Base-by-base conservation (phyloP, 2,113 vertebrate species). In the Ibidorhyncha struthersii region DNA sequence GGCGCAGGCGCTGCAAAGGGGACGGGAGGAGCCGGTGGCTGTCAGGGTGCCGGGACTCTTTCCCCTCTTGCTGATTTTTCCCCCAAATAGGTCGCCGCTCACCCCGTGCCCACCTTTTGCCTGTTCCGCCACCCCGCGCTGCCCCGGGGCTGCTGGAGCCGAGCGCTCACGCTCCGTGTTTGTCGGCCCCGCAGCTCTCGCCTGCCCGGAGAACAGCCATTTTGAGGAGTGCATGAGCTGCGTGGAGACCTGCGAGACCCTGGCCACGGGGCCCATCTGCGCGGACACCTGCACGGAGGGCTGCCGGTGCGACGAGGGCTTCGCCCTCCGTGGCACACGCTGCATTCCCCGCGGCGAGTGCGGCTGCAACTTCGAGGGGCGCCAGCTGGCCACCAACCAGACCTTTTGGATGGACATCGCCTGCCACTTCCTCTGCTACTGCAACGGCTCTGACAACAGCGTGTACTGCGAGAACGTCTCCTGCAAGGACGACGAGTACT, bases 391-490 rank as follows among this genome's bases (percentile, higher is more conserved):
- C 88, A 99, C 99, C 70, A 99, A 99, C 82, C 99, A 99, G 97
- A 99, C 99, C 71, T 99, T 99, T 95, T 99, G 99, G 99, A 99
- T 98, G 6, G 99, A 99, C 90, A 98, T 99, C 84, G 98, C 99
- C 93, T 99, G 99, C 96, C 99, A 99, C 93, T 99, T 99, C 86
- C 99, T 99, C 95, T 99, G 99, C 98, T 99, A 98, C 97, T 99
- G 99, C 98, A 99, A 99, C 0, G 99, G 99, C 74, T 99, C 99
- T 0, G 99, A 99, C 98, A 99, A 99, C 98, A 99, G 98, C 0
- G 98, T 99, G 6, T 99, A 99, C 98, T 99, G 99, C 17, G 98
- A 99, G 97, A 98, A 98, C 0, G 20, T 97, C 7, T 98, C 99
- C 43, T 99, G 99, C 97, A 98, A 96, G 76, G 97, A 98, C 0